Evolutionary conservation across 2,113 vertebrate species (phyloP).

Genomic region (Mugil cephalus): DNA sequence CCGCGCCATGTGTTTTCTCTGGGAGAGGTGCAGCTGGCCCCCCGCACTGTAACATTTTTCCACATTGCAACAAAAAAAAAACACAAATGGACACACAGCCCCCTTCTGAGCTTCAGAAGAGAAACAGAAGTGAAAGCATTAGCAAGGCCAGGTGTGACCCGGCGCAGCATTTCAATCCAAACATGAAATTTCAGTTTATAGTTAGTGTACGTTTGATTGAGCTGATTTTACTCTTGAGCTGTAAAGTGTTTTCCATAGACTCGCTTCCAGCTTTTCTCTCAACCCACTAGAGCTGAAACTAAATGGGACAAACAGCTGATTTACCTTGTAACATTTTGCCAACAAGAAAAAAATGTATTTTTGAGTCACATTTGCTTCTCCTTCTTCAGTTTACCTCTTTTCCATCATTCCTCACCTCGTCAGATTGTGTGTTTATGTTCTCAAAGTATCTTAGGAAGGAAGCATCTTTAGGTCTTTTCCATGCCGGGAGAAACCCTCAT

Average conservation of each 20-base stretch:
- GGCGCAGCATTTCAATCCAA: not conserved
- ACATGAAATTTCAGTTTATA: slow-evolving; percentile 13
- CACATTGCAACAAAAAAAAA: slow-evolving; percentile 59
- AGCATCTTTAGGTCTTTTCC: slow-evolving; percentile 14
- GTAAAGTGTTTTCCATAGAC: slow-evolving; percentile 23
- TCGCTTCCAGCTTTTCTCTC: slow-evolving; percentile 52
- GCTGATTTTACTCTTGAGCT: slow-evolving; percentile 14
- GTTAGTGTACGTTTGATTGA: slow-evolving; percentile 2
- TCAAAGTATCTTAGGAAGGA: slow-evolving; percentile 18
- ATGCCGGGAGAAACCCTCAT: slow-evolving; percentile 37
- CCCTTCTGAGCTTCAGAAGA: slow-evolving; percentile 14
- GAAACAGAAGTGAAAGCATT: slow-evolving; percentile 7
- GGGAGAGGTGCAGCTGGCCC: slow-evolving; percentile 44
- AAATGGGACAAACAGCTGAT: slow-evolving; percentile 23
- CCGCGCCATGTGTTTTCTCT: slow-evolving; percentile 42
- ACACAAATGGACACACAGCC: slow-evolving; percentile 49
- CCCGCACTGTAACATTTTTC: slow-evolving; percentile 45
- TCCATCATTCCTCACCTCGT: slow-evolving; percentile 11
- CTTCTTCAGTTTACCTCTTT: not conserved
- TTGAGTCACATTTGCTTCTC: not conserved
- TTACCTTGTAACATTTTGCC: not conserved
- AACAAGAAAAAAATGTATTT: not conserved
- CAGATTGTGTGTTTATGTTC: slow-evolving; percentile 2
- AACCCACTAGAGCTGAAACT: slow-evolving; percentile 30
- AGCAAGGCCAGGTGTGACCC: slow-evolving; percentile 8